phyloP scores from a whole-genome alignment of 2,888 invertebrate genomes.

The Eilema griseolum region DNA sequence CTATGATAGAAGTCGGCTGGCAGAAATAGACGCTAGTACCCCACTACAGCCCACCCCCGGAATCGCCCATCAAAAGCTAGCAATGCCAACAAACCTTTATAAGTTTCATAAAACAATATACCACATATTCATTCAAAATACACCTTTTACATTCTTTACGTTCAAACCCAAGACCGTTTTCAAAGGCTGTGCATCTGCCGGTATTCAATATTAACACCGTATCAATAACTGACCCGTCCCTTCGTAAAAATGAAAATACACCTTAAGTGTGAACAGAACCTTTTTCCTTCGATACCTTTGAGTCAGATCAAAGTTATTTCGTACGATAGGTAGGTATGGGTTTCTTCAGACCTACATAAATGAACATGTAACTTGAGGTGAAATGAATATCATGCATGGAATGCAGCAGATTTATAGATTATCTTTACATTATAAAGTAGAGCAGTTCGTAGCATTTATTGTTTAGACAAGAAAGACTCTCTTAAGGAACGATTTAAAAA shows the following conservation, averaged over 20 bases:
- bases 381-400: too few species aligned
- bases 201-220: slow-evolving; percentile 47
- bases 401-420: too few species aligned
- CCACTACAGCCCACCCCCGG: too few species aligned
- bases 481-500: too few species aligned
- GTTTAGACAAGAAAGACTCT: too few species aligned
- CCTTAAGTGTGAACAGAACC: slow-evolving; percentile 16
- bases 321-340: background rate
- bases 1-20: too few species aligned
- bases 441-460: too few species aligned
- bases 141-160: slow-evolving; percentile 25
- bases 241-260: slow-evolving; percentile 43
- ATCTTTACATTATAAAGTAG: too few species aligned
- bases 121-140: background rate
- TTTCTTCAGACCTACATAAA: background rate
- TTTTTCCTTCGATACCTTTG: background rate
- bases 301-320: background rate
- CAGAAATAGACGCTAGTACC: too few species aligned
- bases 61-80: too few species aligned
- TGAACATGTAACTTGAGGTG: too few species aligned
- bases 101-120: background rate
- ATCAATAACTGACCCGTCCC: slow-evolving; percentile 35
- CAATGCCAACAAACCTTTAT: background rate
- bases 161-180: slow-evolving; percentile 21
- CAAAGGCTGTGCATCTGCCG: slow-evolving; percentile 38